Percentiles rank a stretch among this genome's conserved stretches.
These are phyloP conservation scores for Dromius quadrimaculatus DNA, from an alignment of 2,888 invertebrate species.

Conservation along the genomic window DNA sequence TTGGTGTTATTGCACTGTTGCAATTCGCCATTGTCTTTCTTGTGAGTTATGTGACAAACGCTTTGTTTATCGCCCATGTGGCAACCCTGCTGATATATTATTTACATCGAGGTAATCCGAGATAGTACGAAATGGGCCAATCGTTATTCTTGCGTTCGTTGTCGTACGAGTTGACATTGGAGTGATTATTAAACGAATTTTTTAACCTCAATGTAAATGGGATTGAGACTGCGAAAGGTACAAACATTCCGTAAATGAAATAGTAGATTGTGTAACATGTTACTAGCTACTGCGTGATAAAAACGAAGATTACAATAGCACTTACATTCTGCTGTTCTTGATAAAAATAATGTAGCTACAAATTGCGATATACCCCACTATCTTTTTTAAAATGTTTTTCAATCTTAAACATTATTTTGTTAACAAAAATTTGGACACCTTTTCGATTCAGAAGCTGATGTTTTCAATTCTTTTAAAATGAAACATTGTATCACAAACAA, in stretches of 20 bases:
- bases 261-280: constrained; percentile 18
- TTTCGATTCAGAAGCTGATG: too few species aligned
- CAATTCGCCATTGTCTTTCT: constrained; percentile 1
- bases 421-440: too few species aligned
- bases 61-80: constrained; percentile 41
- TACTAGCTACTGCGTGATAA: constrained; percentile 18
- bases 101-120: constrained; percentile 44
- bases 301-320: constrained; percentile 16
- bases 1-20: background rate
- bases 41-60: constrained; percentile 48
- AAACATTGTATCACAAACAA: too few species aligned
- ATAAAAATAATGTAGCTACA: too few species aligned
- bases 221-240: constrained; percentile 10
- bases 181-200: constrained; percentile 32
- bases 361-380: too few species aligned
- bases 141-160: constrained; percentile 30
- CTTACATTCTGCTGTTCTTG: constrained; percentile 4
- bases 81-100: constrained; percentile 48
- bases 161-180: constrained; percentile 7
- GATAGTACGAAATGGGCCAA: constrained; percentile 43
- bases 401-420: too few species aligned
- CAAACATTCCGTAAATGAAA: constrained; percentile 6
- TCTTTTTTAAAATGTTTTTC: too few species aligned
- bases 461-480: too few species aligned
- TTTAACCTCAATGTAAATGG: constrained; percentile 19